Evolutionary conservation across 37 sponge, comb jelly and placozoan species (phyloP), one percentile per base, ranked within the genome.

Genomic region (Cladorhizidae sp.): DNA sequence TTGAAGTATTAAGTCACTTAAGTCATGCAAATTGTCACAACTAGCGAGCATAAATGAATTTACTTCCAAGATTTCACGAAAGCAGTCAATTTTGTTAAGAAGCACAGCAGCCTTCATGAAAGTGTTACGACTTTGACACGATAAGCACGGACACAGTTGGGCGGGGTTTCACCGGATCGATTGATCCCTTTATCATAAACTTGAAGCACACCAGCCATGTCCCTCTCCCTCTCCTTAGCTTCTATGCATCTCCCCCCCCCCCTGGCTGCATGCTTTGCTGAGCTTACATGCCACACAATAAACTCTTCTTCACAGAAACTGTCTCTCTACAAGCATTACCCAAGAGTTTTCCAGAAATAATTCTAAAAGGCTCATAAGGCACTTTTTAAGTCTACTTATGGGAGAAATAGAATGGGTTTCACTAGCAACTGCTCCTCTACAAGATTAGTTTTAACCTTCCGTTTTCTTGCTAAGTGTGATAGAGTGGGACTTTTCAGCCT

Each of bases 311-410:
- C n/a, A n/a, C n/a, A n/a, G n/a, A n/a, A 15, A 75, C 33, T 14
- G 20, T 2, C 59, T 75, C 75, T 31, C 59, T 55, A 12, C 75
- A 75, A 8, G 59, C 75, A 31, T 35, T 33, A 75, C 75, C 55
- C 25, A 75, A 75, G n/a, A 75, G 38, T 33, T 75, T 75, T 11
- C 73, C 73, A n/a, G 5, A n/a, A n/a, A n/a, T n/a, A n/a, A n/a
- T n/a, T n/a, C n/a, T n/a, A n/a, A n/a, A n/a, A n/a, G n/a, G n/a
- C n/a, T n/a, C n/a, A n/a, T n/a, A n/a, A n/a, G n/a, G n/a, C n/a
- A n/a, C n/a, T n/a, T n/a, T n/a, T n/a, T n/a, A n/a, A n/a, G n/a
- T n/a, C n/a, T n/a, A n/a, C n/a, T n/a, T n/a, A n/a, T n/a, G n/a
- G n/a, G n/a, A n/a, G n/a, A n/a, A n/a, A n/a, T n/a, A n/a, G n/a